Base-by-base conservation (phyloP, 2,888 invertebrate genomes). In the Vanessa cardui region DNA sequence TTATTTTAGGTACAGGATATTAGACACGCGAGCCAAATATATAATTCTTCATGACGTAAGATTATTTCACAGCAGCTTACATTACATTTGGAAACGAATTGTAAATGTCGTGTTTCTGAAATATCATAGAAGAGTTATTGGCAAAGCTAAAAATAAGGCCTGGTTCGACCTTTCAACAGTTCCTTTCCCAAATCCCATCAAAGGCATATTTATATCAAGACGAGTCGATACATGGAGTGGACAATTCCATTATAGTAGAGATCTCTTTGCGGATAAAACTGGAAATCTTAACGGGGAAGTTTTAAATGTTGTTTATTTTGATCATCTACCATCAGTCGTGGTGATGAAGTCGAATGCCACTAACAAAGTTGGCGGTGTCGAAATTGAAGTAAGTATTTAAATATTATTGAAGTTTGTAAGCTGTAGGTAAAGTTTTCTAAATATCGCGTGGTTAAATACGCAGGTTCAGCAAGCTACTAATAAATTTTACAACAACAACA, bases 41-140 rank as follows among this genome's bases (percentile, higher is more conserved):
- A 87, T 97, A 47, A 84, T 97, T 67, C 87, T 97, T 0, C 93
- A 96, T 81, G 96, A 97, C 82, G 87, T 92, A 68, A 89, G 96
- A 6, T 87, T 97, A 1, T 95, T 96, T 76, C 90, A 92, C 62
- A 92, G 93, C 72, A 94, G 95, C 6, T 87, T 96, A 71, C 94
- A 95, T 77, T 96, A 95, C 77, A 83, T 97, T 16, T 97, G 97
- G 97, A 96, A 95, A 71, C 93, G 96, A 71, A 94, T 97, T 59
- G 94, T 97, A 20, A 96, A 96, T 76, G 95, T 96, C 0, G 84
- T 97, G 8, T 97, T 97, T 74, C 87, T 97, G 16, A 93, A 94
- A 59, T 93, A 94, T 74, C 94, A 94, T 77, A 86, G 77, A 60
- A 85, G 86, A 74, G 73, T 83, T 61, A 71, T 58, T 70, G 84